phyloP scores from a whole-genome alignment of 2,888 invertebrate genomes.

The Ernsta delagoae region DNA sequence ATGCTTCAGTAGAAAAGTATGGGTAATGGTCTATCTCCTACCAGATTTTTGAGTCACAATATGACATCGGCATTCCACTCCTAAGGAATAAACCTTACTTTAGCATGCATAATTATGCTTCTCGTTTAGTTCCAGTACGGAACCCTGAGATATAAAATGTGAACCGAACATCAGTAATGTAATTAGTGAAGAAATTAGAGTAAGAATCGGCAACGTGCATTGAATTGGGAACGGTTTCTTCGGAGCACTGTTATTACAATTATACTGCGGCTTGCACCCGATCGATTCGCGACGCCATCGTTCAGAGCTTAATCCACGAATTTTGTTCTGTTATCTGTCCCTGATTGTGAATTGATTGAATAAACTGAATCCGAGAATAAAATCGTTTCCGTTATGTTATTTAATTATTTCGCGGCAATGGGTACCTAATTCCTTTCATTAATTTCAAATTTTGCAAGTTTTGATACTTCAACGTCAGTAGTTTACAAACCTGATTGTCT shows the following conservation, averaged over 20 bases:
- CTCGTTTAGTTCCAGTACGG: background rate
- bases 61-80: no score
- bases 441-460: no score
- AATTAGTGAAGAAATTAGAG: slow-evolving; percentile 1
- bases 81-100: no score
- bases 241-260: slow-evolving; percentile 5
- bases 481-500: no score
- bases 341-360: slow-evolving; percentile 8
- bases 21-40: no score
- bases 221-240: background rate
- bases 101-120: no score
- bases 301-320: background rate
- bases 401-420: background rate
- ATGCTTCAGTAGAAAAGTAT: no score
- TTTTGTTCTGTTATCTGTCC: slow-evolving; percentile 9
- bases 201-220: background rate
- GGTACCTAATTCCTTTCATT: no score
- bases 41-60: no score
- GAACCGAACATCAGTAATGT: background rate
- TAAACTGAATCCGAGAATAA: background rate
- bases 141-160: background rate
- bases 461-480: no score
- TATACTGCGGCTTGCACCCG: slow-evolving; percentile 2
- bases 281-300: slow-evolving; percentile 5
- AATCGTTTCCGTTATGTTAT: background rate